Base-by-base conservation (phyloP, 2,797 vertebrate species). In the Sphaeramia orbicularis region DNA sequence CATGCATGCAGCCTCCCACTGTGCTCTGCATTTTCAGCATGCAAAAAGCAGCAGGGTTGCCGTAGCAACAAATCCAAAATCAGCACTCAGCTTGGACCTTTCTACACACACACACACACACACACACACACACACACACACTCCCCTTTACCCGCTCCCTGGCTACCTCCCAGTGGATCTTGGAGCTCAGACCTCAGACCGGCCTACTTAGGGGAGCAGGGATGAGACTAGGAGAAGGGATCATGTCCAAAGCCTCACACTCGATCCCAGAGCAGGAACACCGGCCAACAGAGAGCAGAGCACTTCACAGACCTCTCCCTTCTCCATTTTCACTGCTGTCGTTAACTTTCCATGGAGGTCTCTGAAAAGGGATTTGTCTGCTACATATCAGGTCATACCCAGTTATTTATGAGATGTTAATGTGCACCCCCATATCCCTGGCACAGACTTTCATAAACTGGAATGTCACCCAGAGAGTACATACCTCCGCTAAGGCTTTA, bases 31-130 rank as follows among this genome's bases (percentile, higher is more conserved):
- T 89, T 87, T 85, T 61, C 65, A 64, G 60, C 56, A 76, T 76
- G 83, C 81, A 79, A 86, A 85, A 86, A 79, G 65, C 76, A 68
- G 66, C 4, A 0, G 51, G 75, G 89, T 91, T 84, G 66, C 84
- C 52, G 1, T 83, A 85, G 81, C 24, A 84, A 90, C 88, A 84
- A 83, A 89, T 88, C 80, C 64, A 1, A 14, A 87, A 84, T 85
- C 76, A 35, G 59, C 14, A 1, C 40, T n/a, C 61, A 0, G 0
- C 58, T 64, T 4, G 53, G 48, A 78, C 78, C 82, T 77, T 51
- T 55, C 21, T 35, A 12, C 55, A 7, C 13, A 13, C 10, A 16
- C 41, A 19, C 11, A 45, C n/a, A 35, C 1, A 49, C 21, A 12
- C 55, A 7, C 13, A 13, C 10, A 16, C 41, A 19, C 11, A 45